Percentiles rank a stretch among this genome's conserved stretches.
Conservation (phyloP, 2,113 vertebrate species). For the Octodon degus region DNA sequence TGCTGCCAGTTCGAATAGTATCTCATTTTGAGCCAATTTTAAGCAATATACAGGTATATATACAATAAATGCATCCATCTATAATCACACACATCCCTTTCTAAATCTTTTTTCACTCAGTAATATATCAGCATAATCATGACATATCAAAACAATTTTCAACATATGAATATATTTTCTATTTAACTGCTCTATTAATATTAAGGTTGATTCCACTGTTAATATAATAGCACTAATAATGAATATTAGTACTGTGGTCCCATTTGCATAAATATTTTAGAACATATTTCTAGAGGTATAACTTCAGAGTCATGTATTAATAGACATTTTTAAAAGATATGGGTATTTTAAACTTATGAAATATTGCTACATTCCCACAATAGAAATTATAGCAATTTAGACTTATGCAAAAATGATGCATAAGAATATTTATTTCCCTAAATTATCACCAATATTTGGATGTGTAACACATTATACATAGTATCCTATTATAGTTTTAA, state of each 20-base stretch:
- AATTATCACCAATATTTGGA: background rate
- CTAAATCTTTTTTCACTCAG: background rate
- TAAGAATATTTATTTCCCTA: background rate
- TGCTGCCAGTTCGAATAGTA: background rate
- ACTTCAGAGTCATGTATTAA: background rate
- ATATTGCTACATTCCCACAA: background rate
- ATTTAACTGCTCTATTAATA: constrained; percentile 9
- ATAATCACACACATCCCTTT: background rate
- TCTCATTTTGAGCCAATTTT: background rate
- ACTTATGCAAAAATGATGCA: background rate
- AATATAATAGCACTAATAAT: background rate
- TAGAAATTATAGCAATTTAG: constrained; percentile 49
- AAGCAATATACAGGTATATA: background rate
- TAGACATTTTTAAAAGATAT: background rate
- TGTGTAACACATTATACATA: constrained; percentile 1
- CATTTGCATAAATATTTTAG: constrained; percentile 29
- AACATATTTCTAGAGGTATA: constrained; percentile 23
- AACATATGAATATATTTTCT: background rate
- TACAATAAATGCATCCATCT: background rate
- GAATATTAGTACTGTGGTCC: background rate
- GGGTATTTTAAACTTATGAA: constrained; percentile 39
- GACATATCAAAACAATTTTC: constrained; percentile 18
- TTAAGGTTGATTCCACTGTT: background rate
- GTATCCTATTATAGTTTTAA: constrained; percentile 45
- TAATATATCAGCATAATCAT: background rate